Conservation (phyloP, 2,888 invertebrate genomes). For the Megastigmus dorsalis region DNA sequence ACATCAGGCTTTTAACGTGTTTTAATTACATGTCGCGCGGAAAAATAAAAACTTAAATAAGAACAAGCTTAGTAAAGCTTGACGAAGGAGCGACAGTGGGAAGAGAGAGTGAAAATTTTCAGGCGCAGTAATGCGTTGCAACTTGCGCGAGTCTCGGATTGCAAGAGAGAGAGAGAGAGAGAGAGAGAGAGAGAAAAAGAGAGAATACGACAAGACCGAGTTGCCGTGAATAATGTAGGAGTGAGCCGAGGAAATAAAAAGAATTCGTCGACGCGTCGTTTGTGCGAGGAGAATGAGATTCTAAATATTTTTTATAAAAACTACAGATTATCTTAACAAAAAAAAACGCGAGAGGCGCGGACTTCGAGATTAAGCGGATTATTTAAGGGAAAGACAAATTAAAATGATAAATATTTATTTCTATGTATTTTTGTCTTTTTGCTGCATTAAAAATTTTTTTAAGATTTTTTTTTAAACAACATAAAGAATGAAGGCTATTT, state of each 20-base stretch:
- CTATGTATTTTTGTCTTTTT: too few species aligned
- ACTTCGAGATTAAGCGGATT: too few species aligned
- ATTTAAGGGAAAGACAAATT: slow-evolving; percentile 21
- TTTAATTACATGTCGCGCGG: background rate
- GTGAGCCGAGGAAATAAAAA: background rate
- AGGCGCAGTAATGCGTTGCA: too few species aligned
- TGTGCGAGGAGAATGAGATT: slow-evolving; percentile 26
- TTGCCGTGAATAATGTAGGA: too few species aligned
- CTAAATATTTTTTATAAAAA: slow-evolving; percentile 45
- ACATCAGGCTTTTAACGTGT: too few species aligned
- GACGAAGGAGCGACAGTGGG: background rate
- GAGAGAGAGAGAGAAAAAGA: background rate
- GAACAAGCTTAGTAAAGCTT: background rate
- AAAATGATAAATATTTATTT: too few species aligned
- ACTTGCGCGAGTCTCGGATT: background rate
- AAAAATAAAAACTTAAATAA: background rate
- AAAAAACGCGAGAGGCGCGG: background rate
- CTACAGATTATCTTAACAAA: slow-evolving; percentile 15
- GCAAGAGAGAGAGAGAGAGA: background rate
- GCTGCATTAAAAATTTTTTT: too few species aligned
- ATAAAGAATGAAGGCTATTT: too few species aligned
- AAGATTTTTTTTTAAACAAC: too few species aligned
- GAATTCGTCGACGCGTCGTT: slow-evolving; percentile 9
- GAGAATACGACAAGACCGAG: too few species aligned
- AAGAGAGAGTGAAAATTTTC: background rate